Base-by-base conservation (phyloP, 2,888 invertebrate species). In the Dicyrtoma fusca region DNA sequence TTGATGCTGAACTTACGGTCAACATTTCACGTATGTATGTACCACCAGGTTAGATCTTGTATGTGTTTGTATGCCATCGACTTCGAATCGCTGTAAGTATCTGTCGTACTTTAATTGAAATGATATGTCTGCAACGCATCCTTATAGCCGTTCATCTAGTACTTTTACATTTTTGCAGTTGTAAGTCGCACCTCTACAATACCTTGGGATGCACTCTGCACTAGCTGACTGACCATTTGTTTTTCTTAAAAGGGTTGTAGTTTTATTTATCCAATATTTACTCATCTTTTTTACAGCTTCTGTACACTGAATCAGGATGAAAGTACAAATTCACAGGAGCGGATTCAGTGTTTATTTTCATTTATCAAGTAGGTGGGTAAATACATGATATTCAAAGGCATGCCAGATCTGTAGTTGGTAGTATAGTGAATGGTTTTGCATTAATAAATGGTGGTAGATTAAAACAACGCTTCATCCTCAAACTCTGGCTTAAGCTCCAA, bases 211-310 rank as follows among this genome's bases (percentile, higher is more conserved):
- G 8, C 34, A 34, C 34, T n/a, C n/a, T n/a, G n/a, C n/a, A 34
- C 34, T 34, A 34, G 64, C 21, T 65, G 26, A 44, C 26, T 68
- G 66, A 66, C 62, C 71, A 45, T 71, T 74, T 71, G 68, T 71
- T 68, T 74, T 71, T 66, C 62, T 59, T 70, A 73, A 69, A 70
- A 65, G 53, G 70, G 47, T 69, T 34, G 34, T 34, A 34, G 70
- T 53, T 63, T 69, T 69, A 23, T 68, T 51, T 26, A 44, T 25
- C 59, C 21, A 69, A 70, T 70, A 70, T 70, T 70, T 70, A 26
- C 45, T 11, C n/a, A 62, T 26, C 62, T 42, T 47, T n/a, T 65
- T 65, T 65, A 63, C 68, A 66, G 73, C 70, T 62, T 70, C 23
- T 62, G 63, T 63, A 61, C 61, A 70, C 70, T 49, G 47, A 70